A percentile compares a stretch with the other conserved stretches of the same genome.
Conservation (phyloP, 2,113 vertebrate species). For the Camelus dromedarius region DNA sequence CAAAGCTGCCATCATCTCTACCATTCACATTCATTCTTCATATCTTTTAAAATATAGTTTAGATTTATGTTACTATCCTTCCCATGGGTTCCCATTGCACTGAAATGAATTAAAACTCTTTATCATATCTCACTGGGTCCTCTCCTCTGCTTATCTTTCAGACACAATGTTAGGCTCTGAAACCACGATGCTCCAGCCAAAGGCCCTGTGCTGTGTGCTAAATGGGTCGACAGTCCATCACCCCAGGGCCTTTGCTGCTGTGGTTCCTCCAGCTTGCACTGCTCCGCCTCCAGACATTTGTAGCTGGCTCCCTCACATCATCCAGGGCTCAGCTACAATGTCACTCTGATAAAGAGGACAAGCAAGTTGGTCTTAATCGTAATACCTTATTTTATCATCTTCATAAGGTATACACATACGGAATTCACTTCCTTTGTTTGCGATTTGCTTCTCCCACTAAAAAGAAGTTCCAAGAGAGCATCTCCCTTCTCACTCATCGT, state of each 20-base stretch:
- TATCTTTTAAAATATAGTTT: background rate
- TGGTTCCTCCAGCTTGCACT: background rate
- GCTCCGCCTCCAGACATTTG: background rate
- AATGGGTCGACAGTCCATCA: background rate
- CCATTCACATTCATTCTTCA: background rate
- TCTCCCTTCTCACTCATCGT: background rate
- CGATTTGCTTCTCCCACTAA: background rate
- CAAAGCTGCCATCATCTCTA: background rate
- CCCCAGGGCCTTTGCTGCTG: background rate
- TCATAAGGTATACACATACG: background rate
- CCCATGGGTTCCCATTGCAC: background rate
- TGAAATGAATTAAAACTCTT: background rate
- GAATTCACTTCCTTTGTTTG: background rate
- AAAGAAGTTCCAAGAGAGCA: background rate
- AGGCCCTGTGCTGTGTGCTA: background rate
- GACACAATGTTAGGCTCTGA: background rate
- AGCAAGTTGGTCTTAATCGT: background rate
- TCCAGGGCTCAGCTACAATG: background rate
- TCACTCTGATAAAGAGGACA: background rate
- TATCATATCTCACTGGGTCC: background rate
- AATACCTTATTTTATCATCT: conserved; percentile 30
- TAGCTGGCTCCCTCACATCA: background rate
- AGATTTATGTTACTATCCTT: background rate
- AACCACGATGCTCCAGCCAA: background rate
- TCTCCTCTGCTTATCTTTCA: background rate